Conservation (phyloP, 2,888 invertebrate species). For the Altica lythri region DNA sequence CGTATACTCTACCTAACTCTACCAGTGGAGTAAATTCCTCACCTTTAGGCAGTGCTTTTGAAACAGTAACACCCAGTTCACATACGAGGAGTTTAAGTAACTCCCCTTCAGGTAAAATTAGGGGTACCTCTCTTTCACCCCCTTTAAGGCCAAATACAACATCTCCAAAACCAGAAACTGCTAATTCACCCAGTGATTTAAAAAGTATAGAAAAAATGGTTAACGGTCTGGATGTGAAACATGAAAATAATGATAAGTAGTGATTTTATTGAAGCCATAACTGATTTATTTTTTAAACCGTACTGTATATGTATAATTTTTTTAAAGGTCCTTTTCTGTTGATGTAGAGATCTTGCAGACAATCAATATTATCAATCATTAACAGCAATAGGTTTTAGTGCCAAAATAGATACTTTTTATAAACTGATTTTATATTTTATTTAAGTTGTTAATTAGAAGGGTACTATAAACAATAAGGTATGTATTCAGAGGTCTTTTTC, state of each 20-base stretch:
- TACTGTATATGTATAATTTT: constrained; percentile 29
- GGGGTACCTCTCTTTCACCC: constrained; percentile 60
- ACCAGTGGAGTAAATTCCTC: constrained; percentile 60
- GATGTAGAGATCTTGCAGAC: too few relatives aligned
- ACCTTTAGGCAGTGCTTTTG: constrained; percentile 81
- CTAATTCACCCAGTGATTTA: constrained; percentile 77
- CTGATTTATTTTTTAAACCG: constrained; percentile 31
- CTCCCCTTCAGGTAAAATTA: constrained; percentile 60
- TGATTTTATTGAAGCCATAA: constrained; percentile 31
- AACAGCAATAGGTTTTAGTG: too few relatives aligned
- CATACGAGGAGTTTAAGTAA: constrained; percentile 69
- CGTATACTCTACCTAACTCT: constrained; percentile 78
- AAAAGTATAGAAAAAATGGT: constrained; percentile 98
- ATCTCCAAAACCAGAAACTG: constrained; percentile 60
- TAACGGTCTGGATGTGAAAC: constrained; percentile 89
- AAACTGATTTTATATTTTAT: too few relatives aligned
- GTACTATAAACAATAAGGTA: too few relatives aligned
- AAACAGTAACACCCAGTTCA: constrained; percentile 83
- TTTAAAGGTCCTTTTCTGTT: neutral
- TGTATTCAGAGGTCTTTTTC: too few relatives aligned
- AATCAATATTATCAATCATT: too few relatives aligned
- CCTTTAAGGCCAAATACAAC: constrained; percentile 64
- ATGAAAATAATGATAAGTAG: constrained; percentile 56
- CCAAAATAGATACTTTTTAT: neutral
- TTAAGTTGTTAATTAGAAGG: too few relatives aligned